Evolutionary conservation across 2,888 invertebrate species (phyloP), one percentile per base, ranked within the genome.

Genomic region (Ormyrus labotus): DNA sequence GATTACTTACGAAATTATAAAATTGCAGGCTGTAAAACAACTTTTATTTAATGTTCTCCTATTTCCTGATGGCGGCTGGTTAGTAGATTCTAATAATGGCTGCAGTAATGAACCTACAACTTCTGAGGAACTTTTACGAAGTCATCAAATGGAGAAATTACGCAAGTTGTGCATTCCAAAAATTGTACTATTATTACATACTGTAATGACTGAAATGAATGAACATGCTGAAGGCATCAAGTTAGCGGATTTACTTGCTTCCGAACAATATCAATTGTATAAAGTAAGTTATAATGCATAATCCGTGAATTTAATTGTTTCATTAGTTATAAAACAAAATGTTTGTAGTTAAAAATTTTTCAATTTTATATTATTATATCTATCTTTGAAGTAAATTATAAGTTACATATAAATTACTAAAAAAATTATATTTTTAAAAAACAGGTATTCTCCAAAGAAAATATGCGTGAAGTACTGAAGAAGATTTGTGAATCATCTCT

Each of bases 51-150:
- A 98, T 91, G 95, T 98, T 0, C 89, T 98, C 57, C 90, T 97
- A 9, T 98, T 98, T 89, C 96, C 97, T 4, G 96, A 96, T 85
- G 96, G 95, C 48, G 97, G 98, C 6, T 98, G 98, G 98, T 92
- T 98, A 80, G 93, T 94, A 64, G 97, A 97, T 89, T 92, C 94
- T 13, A 92, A 90, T 83, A 92, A 92, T 65, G 91, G 92, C 19
- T 92, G 92, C 73, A 92, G 92, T 81, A 89, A 90, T 9, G 91
- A 92, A 57, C 92, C 92, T 0, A 84, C 87, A 6, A 91, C 91
- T 47, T 92, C 90, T 53, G 91, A 88, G 84, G 92, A 92, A 82
- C 91, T 92, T 78, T 92, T 93, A 70, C 93, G 97, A 85, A 90
- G 92, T 8, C 93, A 94, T 84, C 96, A 97, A 89, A 91, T 97